A percentile compares a stretch with the other conserved stretches of the same genome.
Evolutionary conservation across 2,797 vertebrate genomes (phyloP).

Genomic region (Erpetoichthys calabaricus): DNA sequence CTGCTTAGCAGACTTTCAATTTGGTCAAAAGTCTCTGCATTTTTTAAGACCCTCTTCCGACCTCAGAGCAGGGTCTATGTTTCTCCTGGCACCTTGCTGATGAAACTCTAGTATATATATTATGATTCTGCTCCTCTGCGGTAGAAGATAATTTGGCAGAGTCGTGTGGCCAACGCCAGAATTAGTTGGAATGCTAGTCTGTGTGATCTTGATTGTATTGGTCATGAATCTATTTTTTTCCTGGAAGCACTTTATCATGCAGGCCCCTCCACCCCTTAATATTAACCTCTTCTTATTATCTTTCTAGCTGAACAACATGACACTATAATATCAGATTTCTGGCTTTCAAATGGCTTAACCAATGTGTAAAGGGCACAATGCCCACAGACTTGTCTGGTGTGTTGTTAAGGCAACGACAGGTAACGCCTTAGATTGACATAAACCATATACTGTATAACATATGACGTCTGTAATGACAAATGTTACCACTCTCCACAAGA

Average conservation of each 20-base stretch:
- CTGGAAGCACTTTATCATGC: slow-evolving; percentile 45
- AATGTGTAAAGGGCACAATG: too few relatives aligned
- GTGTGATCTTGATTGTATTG: slow-evolving; percentile 46
- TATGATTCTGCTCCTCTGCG: slow-evolving; percentile 55
- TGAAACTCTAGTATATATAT: slow-evolving; percentile 68
- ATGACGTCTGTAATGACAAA: too few relatives aligned
- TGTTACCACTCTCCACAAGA: too few relatives aligned
- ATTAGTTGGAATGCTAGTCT: slow-evolving; percentile 47
- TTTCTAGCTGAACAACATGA: too few relatives aligned
- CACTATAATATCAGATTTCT: too few relatives aligned
- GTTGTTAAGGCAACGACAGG: too few relatives aligned
- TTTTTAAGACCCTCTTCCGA: slow-evolving; percentile 65
- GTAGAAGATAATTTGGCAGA: slow-evolving; percentile 54
- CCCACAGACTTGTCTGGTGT: too few relatives aligned
- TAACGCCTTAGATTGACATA: too few relatives aligned
- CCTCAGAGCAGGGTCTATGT: slow-evolving; percentile 45
- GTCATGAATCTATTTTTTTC: slow-evolving; percentile 53
- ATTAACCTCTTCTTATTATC: too few relatives aligned
- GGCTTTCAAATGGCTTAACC: too few relatives aligned
- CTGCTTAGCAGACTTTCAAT: slow-evolving; percentile 67
- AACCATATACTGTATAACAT: too few relatives aligned
- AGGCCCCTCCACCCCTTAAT: background rate
- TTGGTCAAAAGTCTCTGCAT: slow-evolving; percentile 53
- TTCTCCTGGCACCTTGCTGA: slow-evolving; percentile 59
- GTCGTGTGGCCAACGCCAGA: slow-evolving; percentile 40